Conservation (phyloP, 2,888 invertebrate genomes). For the Coleophora flavipennella region DNA sequence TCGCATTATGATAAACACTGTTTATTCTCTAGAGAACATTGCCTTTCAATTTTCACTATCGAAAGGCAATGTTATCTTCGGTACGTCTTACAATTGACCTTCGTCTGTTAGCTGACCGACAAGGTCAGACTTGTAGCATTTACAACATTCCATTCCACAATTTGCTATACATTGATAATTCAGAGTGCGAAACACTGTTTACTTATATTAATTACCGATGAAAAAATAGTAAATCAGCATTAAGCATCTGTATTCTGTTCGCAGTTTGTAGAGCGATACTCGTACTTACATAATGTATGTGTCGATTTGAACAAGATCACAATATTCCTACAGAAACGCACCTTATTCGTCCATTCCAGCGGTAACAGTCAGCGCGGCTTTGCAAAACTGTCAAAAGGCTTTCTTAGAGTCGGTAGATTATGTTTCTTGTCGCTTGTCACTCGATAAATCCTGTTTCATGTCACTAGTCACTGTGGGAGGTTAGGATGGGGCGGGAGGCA, state of each 20-base stretch:
- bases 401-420: slow-evolving; percentile 1
- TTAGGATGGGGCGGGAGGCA: slow-evolving; percentile 9
- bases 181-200: too few relatives aligned
- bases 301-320: too few relatives aligned
- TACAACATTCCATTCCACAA: too few relatives aligned
- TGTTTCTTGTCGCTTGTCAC: neutral
- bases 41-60: too few relatives aligned
- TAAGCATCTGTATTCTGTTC: too few relatives aligned
- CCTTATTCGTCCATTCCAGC: slow-evolving; percentile 11
- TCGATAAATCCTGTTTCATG: neutral
- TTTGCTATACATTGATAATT: too few relatives aligned
- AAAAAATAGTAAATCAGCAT: neutral
- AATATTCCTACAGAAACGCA: neutral
- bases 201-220: neutral
- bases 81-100: too few relatives aligned
- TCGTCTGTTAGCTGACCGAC: too few relatives aligned
- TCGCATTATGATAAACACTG: slow-evolving; percentile 28
- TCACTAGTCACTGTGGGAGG: slow-evolving; percentile 18
- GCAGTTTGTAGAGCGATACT: too few relatives aligned
- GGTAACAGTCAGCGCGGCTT: slow-evolving; percentile 37
- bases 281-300: too few relatives aligned
- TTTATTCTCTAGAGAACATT: slow-evolving; percentile 4
- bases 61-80: too few relatives aligned
- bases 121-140: too few relatives aligned
- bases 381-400: slow-evolving; percentile 22